Percentiles rank a stretch among this genome's conserved stretches.
phyloP scores from a whole-genome alignment of 1,140 invertebrate genomes.

The Panulirus ornatus region DNA sequence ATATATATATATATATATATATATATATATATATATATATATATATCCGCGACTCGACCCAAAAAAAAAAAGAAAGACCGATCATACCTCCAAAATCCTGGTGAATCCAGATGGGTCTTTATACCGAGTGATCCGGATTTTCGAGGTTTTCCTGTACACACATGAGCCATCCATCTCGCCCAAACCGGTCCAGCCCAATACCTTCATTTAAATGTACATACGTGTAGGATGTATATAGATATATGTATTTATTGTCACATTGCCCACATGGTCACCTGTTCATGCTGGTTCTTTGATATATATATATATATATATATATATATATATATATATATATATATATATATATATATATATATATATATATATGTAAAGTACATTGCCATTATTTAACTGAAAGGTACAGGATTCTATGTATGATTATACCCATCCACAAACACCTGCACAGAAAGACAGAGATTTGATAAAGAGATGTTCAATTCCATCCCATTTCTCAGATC shows the following conservation, averaged over 20 bases:
- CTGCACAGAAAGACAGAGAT: too few relatives aligned
- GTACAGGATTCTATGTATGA: too few relatives aligned
- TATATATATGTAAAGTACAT: too few relatives aligned
- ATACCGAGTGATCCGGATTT: background rate
- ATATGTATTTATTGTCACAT: too few relatives aligned
- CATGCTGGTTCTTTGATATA: background rate
- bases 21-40: slow-evolving; percentile 26
- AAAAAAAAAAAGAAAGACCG: background rate
- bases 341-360: background rate
- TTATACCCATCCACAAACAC: too few relatives aligned
- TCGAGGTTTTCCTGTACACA: background rate
- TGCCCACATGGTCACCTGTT: too few relatives aligned
- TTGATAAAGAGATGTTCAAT: too few relatives aligned
- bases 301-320: background rate
- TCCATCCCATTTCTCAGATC: too few relatives aligned
- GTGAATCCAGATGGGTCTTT: slow-evolving; percentile 2
- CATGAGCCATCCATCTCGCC: background rate
- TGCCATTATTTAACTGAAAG: too few relatives aligned
- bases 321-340: background rate
- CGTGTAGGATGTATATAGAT: background rate
- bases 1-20: slow-evolving; percentile 26
- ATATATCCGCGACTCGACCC: too few relatives aligned
- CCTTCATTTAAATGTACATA: background rate
- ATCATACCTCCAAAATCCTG: slow-evolving; percentile 3
- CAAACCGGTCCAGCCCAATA: background rate